A percentile compares a stretch with the other conserved stretches of the same genome.
Conservation (phyloP, 1,140 invertebrate species). For the Panagrolaimus sp. region DNA sequence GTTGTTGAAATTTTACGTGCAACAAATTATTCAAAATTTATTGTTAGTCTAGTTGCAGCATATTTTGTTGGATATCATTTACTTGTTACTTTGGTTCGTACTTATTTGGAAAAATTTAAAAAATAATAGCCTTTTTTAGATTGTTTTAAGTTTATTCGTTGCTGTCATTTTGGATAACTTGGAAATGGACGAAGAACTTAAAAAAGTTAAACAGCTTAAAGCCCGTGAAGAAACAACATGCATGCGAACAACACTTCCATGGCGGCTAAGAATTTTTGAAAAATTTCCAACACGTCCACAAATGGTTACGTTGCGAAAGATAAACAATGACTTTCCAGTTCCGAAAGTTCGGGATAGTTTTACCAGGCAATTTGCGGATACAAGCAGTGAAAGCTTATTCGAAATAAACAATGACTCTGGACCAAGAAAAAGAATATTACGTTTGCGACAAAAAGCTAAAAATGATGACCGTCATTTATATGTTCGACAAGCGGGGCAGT, state of each 20-base stretch:
- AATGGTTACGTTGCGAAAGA: slow-evolving; percentile 91
- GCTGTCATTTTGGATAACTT: slow-evolving; percentile 99
- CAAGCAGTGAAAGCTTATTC: slow-evolving; percentile 47
- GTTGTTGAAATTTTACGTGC: slow-evolving; percentile 83
- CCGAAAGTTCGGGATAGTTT: slow-evolving; percentile 97
- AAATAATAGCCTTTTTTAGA: slow-evolving; percentile 62
- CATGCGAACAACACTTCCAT: slow-evolving; percentile 84
- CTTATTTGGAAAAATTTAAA: slow-evolving; percentile 9
- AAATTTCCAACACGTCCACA: slow-evolving; percentile 97
- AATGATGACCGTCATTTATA: slow-evolving; percentile 24
- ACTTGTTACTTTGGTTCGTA: slow-evolving; percentile 77
- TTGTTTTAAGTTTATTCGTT: slow-evolving; percentile 97
- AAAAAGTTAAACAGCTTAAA: slow-evolving; percentile 80
- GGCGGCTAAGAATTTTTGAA: slow-evolving; percentile 89
- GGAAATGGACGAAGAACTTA: slow-evolving; percentile 98
- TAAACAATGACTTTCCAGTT: slow-evolving; percentile 87
- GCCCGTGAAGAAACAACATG: slow-evolving; percentile 73
- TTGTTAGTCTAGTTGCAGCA: slow-evolving; percentile 87
- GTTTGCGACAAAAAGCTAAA: not conserved
- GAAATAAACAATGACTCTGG: not conserved
- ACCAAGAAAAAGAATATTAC: slow-evolving; percentile 9
- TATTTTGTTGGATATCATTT: slow-evolving; percentile 99
- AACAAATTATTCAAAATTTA: slow-evolving; percentile 72
- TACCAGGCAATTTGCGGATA: slow-evolving; percentile 87
- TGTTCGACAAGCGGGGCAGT: slow-evolving; percentile 45